These are phyloP conservation scores for Actinernus sp. DNA, from an alignment of 92 coral and sea anemone species.

Conservation along the genomic window DNA sequence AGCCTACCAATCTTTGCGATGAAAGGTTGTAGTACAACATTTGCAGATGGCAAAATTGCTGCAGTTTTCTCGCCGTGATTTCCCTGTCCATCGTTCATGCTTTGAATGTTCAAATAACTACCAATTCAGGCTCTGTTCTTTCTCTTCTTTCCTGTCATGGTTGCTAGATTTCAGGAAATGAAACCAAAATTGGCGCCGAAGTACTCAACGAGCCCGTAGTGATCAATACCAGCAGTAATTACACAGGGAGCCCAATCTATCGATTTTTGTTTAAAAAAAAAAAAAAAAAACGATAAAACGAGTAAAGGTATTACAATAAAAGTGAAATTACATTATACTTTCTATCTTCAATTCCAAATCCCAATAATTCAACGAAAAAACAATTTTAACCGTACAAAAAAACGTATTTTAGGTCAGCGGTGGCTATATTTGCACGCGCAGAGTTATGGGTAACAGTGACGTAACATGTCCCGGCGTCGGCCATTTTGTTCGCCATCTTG, in stretches of 20 bases:
- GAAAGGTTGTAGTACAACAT: constrained; percentile 77
- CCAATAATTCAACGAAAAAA: too few species aligned
- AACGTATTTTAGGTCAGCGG: constrained; percentile 38
- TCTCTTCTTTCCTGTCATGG: too few species aligned
- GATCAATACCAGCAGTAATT: not conserved
- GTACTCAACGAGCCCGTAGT: not conserved
- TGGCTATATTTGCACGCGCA: not conserved
- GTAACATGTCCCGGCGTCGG: constrained; percentile 52
- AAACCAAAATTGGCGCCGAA: not conserved
- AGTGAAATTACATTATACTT: too few species aligned
- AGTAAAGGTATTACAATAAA: too few species aligned
- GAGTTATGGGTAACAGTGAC: constrained; percentile 72
- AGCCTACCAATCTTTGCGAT: constrained; percentile 88
- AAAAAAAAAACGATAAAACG: too few species aligned
- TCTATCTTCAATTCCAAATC: too few species aligned
- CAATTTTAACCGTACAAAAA: too few species aligned
- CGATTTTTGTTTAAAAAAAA: too few species aligned
- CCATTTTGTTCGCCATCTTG: constrained; percentile 86
- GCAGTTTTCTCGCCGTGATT: constrained; percentile 12
- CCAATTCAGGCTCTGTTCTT: too few species aligned
- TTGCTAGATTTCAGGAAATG: too few species aligned
- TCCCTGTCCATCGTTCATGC: constrained; percentile 8
- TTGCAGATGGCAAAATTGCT: constrained; percentile 46
- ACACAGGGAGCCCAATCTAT: not conserved
- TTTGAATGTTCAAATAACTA: constrained; percentile 34